Percentiles rank a stretch among this genome's conserved stretches.
These are phyloP conservation scores for Rhabdomys dilectus DNA, from an alignment of 2,113 vertebrate species.

Conservation along the genomic window DNA sequence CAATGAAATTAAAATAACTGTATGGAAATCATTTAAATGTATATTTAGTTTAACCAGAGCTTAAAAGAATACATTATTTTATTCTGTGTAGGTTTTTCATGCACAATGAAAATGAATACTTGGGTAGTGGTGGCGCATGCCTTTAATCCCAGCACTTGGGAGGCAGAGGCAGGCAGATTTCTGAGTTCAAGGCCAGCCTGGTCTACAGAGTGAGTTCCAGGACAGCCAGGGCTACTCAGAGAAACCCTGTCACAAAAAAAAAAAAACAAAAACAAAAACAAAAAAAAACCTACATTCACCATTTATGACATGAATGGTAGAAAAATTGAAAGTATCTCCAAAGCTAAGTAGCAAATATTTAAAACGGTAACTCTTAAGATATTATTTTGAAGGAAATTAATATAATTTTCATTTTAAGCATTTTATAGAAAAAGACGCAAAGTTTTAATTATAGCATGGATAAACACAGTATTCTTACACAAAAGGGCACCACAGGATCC, in stretches of 20 bases:
- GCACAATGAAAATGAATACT: slow-evolving; percentile 70
- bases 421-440: slow-evolving; percentile 18
- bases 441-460: neutral
- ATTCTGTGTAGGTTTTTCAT: slow-evolving; percentile 78
- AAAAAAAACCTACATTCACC: slow-evolving; percentile 71
- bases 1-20: neutral
- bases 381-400: slow-evolving; percentile 36
- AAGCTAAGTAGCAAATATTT: slow-evolving; percentile 74
- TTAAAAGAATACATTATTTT: slow-evolving; percentile 41
- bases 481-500: neutral
- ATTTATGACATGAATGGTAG: slow-evolving; percentile 70
- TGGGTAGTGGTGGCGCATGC: too few species aligned
- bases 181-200: too few species aligned
- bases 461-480: slow-evolving; percentile 10
- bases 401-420: slow-evolving; percentile 23
- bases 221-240: too few species aligned
- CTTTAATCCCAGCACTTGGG: too few species aligned
- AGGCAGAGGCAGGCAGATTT: too few species aligned
- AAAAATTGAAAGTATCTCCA: slow-evolving; percentile 70
- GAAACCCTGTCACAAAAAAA: too few species aligned
- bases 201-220: too few species aligned
- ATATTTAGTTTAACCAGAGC: neutral
- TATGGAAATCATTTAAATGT: slow-evolving; percentile 29
- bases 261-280: too few species aligned
- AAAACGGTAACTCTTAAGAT: neutral